These are phyloP conservation scores for Campoletis sonorensis DNA, from an alignment of 1,140 invertebrate species.

Conservation along the genomic window DNA sequence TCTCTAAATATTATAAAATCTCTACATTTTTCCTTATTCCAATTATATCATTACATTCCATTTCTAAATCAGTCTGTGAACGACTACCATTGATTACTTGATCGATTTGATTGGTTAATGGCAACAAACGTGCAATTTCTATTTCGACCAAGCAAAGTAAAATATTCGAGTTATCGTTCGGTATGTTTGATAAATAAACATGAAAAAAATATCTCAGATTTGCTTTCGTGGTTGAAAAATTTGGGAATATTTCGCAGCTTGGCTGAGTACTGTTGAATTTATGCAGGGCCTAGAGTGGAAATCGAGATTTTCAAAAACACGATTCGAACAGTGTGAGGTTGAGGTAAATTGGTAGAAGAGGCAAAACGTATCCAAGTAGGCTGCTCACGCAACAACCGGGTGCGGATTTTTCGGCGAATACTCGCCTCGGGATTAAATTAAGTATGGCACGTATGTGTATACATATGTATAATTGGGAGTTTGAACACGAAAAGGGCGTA, in stretches of 20 bases:
- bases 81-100: too few relatives aligned
- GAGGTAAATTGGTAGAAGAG: background rate
- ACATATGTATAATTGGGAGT: background rate
- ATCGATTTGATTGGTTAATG: too few relatives aligned
- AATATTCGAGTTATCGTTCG: too few relatives aligned
- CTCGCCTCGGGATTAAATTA: background rate
- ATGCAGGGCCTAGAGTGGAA: background rate
- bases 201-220: background rate
- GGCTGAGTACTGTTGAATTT: background rate
- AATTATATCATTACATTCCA: too few relatives aligned
- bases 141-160: too few relatives aligned
- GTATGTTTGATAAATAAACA: background rate
- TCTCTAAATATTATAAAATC: too few relatives aligned
- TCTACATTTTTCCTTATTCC: too few relatives aligned
- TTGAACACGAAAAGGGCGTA: background rate
- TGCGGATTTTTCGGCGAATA: background rate
- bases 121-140: too few relatives aligned
- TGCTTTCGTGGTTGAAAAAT: background rate
- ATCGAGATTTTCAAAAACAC: background rate
- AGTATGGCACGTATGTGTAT: background rate
- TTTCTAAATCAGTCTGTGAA: too few relatives aligned
- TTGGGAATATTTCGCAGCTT: background rate
- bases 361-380: background rate
- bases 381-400: background rate
- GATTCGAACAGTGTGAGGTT: background rate